Evolutionary conservation across 2,888 invertebrate genomes (phyloP), one percentile per base, ranked within the genome.

Genomic region (Diplazon laetatorius): DNA sequence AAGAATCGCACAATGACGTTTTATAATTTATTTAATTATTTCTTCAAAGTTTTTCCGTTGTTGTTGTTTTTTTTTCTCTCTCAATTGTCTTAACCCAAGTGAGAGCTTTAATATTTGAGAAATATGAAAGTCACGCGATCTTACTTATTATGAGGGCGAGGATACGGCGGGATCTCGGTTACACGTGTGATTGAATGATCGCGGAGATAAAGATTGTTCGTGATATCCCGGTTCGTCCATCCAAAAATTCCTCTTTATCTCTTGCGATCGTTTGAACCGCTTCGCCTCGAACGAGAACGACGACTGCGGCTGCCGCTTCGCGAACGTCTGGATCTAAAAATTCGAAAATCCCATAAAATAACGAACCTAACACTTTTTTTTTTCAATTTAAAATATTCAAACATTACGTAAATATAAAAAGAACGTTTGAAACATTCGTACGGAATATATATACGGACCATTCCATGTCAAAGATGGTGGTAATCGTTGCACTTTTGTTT

Each of bases 251-350:
- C 37, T 39, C 55, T 79, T 88, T 90, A 91, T 89, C 88, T 90
- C 82, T 89, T 91, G 44, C 91, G 89, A 77, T 91, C 91, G 73
- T 87, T 90, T 55, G 91, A 91, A 72, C 90, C 90, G 80, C 91
- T 91, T 70, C 90, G 91, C 59, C 89, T 89, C 62, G 91, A 91
- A 76, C 89, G 91, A 37, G 91, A 91, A 75, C 91, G 87, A 74
- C 90, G 87, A 46, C 83, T 84, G 60, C 90, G 88, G 76, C 91
- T 91, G 76, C 84, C 85, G 76, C 91, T 91, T 66, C 90, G 87
- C 14, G 91, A 91, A 80, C 91, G 90, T 79, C 90, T 87, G 42
- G 90, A 89, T 80, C 91, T 91, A 20, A 35, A 35, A 59, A 57
- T 37, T 57, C 6, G 12, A 14, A 57, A 12, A 39, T 16, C 16